Evolutionary conservation across 2,113 vertebrate genomes (phyloP), one percentile per base, ranked within the genome.

Genomic region (Zapornia atra): DNA sequence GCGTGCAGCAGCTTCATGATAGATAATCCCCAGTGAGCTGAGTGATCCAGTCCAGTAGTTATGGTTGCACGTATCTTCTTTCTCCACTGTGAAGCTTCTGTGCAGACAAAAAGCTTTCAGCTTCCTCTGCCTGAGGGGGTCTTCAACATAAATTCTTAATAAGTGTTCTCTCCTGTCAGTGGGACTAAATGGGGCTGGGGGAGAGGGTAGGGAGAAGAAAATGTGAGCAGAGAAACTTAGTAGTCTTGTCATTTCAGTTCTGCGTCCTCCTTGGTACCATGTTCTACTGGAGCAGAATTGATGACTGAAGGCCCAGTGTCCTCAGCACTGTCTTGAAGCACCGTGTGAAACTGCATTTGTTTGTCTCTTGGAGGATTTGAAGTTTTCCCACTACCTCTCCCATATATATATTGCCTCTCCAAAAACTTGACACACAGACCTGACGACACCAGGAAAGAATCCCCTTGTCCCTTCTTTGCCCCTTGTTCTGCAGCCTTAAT

Each of bases 261-360:
- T 98, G 96, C 3, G 97, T 98, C 71, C 97, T 98, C 63, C 95
- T 98, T 71, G 98, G 97, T 51, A 97, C 98, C 86, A 98, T 98
- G 98, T 98, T 98, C 98, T 98, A 98, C 92, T 98, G 98, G 98
- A 98, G 97, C 95, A 96, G 96, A 96, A 97, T 96, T 86, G 98
- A 98, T 71, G 98, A 98, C 72, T 98, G 96, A 98, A 94, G 56
- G 29, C 19, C 21, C 3, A 0, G 7, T 28, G 15, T 56, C 42
- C 59, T 78, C 93, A 82, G 61, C 14, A 5, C 48, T 61, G 51
- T 69, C 77, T 25, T 75, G 81, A 72, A 96, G 76, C 85, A 81
- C 82, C 14, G 0, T 50, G 63, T 94, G 95, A 91, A 94, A 54
- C 24, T 12, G 44, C 44, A 33, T 29, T 84, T 4, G 1, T 80